A percentile compares a stretch with the other conserved stretches of the same genome.
phyloP scores from a whole-genome alignment of 1,140 invertebrate genomes.

The Bombus confusus region DNA sequence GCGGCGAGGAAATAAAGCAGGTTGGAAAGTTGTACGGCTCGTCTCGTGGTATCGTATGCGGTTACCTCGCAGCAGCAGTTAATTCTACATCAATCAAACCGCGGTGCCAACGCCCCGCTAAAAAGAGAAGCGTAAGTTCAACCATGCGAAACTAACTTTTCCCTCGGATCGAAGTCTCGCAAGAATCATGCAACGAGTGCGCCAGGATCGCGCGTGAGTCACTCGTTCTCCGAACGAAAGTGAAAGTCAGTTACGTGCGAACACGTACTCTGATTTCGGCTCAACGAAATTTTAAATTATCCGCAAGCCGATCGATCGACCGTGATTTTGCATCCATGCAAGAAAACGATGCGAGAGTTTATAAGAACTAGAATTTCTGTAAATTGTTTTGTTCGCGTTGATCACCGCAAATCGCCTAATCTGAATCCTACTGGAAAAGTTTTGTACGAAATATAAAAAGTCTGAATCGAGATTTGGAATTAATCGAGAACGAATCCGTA shows the following conservation, averaged over 20 bases:
- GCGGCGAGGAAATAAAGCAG: too few species aligned
- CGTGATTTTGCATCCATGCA: neutral
- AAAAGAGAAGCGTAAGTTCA: neutral
- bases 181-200: neutral
- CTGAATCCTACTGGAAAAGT: neutral
- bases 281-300: too few species aligned
- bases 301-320: neutral
- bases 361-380: neutral
- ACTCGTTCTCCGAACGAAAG: neutral
- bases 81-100: constrained; percentile 32
- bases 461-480: neutral
- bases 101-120: neutral
- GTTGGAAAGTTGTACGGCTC: neutral
- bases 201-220: neutral
- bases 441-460: neutral
- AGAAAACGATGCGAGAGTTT: neutral
- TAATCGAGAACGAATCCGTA: neutral
- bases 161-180: neutral
- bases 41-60: neutral
- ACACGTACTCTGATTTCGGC: neutral
- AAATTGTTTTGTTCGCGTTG: neutral
- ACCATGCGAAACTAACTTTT: neutral
- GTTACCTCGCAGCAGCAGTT: constrained; percentile 3
- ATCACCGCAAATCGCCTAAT: neutral
- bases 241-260: neutral